These are phyloP conservation scores for Sebastes oblongus DNA, from an alignment of 2,797 vertebrate species.

Conservation along the genomic window DNA sequence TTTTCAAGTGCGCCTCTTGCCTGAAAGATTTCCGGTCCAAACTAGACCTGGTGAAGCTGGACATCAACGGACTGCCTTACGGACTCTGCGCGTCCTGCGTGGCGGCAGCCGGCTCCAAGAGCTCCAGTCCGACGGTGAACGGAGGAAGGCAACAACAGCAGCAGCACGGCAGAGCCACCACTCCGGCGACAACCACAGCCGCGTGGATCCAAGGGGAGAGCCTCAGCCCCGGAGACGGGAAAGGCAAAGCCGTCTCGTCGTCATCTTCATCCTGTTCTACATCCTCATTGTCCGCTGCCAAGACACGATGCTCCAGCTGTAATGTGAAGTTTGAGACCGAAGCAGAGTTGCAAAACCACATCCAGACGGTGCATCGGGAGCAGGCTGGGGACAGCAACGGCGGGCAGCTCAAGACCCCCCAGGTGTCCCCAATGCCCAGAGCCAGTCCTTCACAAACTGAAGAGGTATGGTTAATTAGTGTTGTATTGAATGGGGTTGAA, in stretches of 20 bases:
- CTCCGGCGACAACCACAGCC: constrained; percentile 73
- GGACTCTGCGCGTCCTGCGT: constrained; percentile 95
- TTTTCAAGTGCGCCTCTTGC: constrained; percentile 96
- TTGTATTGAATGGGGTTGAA: background rate
- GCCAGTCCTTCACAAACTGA: constrained; percentile 97
- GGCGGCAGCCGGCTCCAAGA: constrained; percentile 90
- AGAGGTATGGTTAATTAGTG: constrained; percentile 85
- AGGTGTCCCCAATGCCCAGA: constrained; percentile 97
- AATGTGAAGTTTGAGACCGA: constrained; percentile 99
- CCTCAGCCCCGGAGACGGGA: constrained; percentile 89
- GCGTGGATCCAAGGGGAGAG: constrained; percentile 89
- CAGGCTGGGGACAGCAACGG: constrained; percentile 89
- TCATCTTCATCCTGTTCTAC: constrained; percentile 84
- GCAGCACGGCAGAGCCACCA: constrained; percentile 67
- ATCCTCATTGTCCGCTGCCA: constrained; percentile 83
- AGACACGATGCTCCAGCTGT: constrained; percentile 97
- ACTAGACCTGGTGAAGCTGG: constrained; percentile 96
- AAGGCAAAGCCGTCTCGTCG: constrained; percentile 88
- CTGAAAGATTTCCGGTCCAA: constrained; percentile 98
- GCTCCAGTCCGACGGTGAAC: constrained; percentile 87
- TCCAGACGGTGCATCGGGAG: constrained; percentile 94
- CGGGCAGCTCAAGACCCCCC: constrained; percentile 92
- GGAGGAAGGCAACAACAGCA: constrained; percentile 80
- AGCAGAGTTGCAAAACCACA: constrained; percentile 94
- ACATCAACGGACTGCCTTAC: constrained; percentile 97